Percentiles rank a stretch among this genome's conserved stretches.
These are phyloP conservation scores for Callorhinus ursinus DNA, from an alignment of 2,113 vertebrate species.

Conservation along the genomic window DNA sequence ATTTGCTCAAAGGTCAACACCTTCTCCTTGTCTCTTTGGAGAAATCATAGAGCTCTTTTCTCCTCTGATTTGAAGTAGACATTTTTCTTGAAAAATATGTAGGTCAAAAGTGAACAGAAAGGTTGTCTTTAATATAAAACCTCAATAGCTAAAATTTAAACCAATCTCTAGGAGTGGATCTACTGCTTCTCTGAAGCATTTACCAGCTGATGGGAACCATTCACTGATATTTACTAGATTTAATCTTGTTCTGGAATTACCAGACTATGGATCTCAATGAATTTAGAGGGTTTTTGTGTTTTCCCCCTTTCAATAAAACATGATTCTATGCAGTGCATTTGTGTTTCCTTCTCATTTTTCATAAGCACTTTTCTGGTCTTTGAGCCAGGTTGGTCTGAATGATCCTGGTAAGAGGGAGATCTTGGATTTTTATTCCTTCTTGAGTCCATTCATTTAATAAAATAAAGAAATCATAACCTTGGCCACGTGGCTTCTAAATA, in stretches of 20 bases:
- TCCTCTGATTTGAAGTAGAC: conserved; percentile 10
- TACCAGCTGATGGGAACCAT: not conserved
- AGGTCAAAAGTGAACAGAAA: not conserved
- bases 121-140: not conserved
- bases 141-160: not conserved
- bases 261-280: not conserved
- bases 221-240: not conserved
- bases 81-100: conserved; percentile 59
- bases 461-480: not conserved
- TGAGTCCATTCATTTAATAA: not conserved
- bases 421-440: not conserved
- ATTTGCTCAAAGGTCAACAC: conserved; percentile 28
- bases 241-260: not conserved
- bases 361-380: not conserved
- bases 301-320: not conserved
- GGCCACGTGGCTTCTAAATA: not conserved
- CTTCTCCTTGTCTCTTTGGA: conserved; percentile 48
- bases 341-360: not conserved
- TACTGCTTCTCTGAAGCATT: not conserved
- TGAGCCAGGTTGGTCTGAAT: not conserved
- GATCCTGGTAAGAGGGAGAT: not conserved
- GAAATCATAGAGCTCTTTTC: conserved; percentile 50
- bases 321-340: not conserved
- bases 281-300: not conserved
- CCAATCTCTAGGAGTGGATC: not conserved